phyloP scores from a whole-genome alignment of 2,888 invertebrate genomes.

The Aporophyla nigra region DNA sequence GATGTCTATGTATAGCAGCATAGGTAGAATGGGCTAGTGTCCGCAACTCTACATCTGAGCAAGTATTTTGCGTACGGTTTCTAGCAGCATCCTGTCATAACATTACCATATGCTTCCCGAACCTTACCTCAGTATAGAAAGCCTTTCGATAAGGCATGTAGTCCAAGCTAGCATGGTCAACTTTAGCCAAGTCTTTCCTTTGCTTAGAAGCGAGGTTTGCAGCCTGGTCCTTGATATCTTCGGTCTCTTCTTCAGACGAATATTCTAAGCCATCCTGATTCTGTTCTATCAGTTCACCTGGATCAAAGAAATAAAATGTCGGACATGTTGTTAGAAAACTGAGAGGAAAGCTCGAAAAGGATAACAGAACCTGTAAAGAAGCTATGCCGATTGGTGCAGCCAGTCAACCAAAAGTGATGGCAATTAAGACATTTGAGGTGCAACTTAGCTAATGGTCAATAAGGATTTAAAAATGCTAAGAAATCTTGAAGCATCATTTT shows the following conservation, averaged over 20 bases:
- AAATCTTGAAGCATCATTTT: background rate
- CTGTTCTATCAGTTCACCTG: slow-evolving; percentile 99
- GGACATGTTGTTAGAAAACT: background rate
- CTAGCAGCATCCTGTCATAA: too few species aligned
- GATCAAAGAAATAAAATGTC: slow-evolving; percentile 2
- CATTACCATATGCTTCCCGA: background rate
- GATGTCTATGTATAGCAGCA: too few species aligned
- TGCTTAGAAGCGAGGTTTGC: slow-evolving; percentile 97
- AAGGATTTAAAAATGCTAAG: background rate
- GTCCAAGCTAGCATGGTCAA: slow-evolving; percentile 96
- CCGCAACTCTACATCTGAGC: too few species aligned
- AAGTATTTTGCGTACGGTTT: too few species aligned
- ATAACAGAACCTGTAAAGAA: background rate
- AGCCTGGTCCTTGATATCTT: slow-evolving; percentile 97
- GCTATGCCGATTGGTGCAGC: background rate
- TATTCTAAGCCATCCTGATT: slow-evolving; percentile 99
- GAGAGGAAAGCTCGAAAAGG: background rate
- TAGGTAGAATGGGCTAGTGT: too few species aligned
- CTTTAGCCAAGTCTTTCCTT: slow-evolving; percentile 97
- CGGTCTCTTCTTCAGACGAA: slow-evolving; percentile 99
- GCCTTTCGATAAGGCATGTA: slow-evolving; percentile 98
- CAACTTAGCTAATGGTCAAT: background rate
- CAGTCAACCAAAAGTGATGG: background rate
- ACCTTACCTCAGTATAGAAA: slow-evolving; percentile 97
- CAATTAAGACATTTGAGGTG: too few species aligned